These are phyloP conservation scores for Mactromeris polynyma DNA, from an alignment of 2,888 invertebrate species.

Conservation along the genomic window DNA sequence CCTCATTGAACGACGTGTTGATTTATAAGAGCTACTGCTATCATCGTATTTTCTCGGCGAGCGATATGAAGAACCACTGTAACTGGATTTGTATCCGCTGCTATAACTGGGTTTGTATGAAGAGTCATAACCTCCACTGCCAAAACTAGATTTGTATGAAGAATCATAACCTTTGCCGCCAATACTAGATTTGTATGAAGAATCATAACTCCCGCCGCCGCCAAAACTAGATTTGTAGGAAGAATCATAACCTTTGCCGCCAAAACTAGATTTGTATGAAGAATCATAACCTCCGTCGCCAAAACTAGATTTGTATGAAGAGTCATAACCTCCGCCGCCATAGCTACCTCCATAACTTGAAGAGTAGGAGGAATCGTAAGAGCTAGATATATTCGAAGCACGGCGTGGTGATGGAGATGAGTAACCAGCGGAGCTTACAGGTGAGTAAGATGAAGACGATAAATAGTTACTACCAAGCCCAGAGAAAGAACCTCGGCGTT, in stretches of 20 bases:
- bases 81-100: constrained; percentile 12
- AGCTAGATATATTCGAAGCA: constrained; percentile 4
- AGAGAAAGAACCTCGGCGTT: constrained; percentile 67
- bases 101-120: constrained; percentile 8
- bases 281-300: not conserved
- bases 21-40: constrained; percentile 50
- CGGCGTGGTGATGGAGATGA: not conserved
- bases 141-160: no score
- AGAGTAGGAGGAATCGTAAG: not conserved
- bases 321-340: not conserved
- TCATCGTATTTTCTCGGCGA: constrained; percentile 63
- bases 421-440: not conserved
- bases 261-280: not conserved
- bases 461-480: constrained; percentile 55
- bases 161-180: not conserved
- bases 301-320: not conserved
- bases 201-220: not conserved
- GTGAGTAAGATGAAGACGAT: constrained; percentile 6
- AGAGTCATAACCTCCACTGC: not conserved
- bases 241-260: not conserved
- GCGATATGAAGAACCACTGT: constrained; percentile 34
- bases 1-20: constrained; percentile 55
- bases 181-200: not conserved
- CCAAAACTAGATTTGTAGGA: no score
- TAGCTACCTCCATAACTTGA: constrained; percentile 8